Evolutionary conservation across 2,113 vertebrate genomes (phyloP).

Genomic region (Carollia perspicillata): DNA sequence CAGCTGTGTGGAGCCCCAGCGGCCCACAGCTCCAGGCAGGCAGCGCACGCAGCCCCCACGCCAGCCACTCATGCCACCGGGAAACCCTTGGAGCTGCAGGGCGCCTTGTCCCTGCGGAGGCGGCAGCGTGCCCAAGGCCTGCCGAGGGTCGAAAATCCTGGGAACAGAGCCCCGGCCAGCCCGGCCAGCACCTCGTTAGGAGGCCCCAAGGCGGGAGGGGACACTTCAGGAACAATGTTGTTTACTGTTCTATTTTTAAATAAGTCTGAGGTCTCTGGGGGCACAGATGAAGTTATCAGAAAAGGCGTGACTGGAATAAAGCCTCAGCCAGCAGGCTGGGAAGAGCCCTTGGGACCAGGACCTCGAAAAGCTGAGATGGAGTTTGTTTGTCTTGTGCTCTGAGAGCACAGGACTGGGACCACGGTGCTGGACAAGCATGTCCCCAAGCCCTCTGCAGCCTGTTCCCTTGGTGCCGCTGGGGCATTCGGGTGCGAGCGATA

Average conservation of each 20-base stretch:
- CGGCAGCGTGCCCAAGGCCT: not conserved
- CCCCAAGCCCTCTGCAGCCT: not conserved
- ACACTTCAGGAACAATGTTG: slow-evolving; percentile 56
- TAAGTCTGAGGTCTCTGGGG: slow-evolving; percentile 70
- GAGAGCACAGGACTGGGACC: not conserved
- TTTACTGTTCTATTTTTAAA: slow-evolving; percentile 78
- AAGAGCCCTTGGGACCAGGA: slow-evolving; percentile 34
- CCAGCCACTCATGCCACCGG: not conserved
- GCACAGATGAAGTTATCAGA: slow-evolving; percentile 74
- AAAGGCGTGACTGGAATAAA: slow-evolving; percentile 64
- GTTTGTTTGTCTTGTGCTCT: slow-evolving; percentile 57
- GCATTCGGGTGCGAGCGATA: not conserved
- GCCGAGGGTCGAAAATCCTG: slow-evolving; percentile 53
- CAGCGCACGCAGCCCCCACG: too few species aligned
- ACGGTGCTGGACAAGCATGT: not conserved
- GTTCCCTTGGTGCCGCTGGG: not conserved
- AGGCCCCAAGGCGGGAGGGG: not conserved
- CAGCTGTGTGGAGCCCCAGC: not conserved
- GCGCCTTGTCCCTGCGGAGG: not conserved
- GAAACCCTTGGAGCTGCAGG: not conserved
- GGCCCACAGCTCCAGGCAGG: not conserved
- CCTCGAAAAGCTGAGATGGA: slow-evolving; percentile 44
- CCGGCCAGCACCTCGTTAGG: slow-evolving; percentile 65
- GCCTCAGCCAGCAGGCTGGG: slow-evolving; percentile 38
- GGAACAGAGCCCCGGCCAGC: slow-evolving; percentile 63